Evolutionary conservation across 1,140 invertebrate species (phyloP), one percentile per base, ranked within the genome.

Genomic region (Neotoxoptera formosana): DNA sequence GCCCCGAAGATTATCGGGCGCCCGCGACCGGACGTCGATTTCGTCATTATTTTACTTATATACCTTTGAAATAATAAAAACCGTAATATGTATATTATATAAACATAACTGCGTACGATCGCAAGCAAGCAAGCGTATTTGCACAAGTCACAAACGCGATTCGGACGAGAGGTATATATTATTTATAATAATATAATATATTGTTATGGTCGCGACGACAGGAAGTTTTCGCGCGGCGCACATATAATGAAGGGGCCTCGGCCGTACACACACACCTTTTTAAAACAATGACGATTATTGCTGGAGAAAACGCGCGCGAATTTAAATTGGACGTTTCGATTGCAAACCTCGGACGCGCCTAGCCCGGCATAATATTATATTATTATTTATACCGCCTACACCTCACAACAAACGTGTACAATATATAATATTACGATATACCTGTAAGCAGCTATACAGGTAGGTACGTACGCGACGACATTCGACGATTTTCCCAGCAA

Each of bases 251-350:
- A 87, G 86, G 47, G n/a, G 48, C 51, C n/a, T 17, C 21, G n/a
- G 86, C 30, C 14, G n/a, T n/a, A 20, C 45, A n/a, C 45, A 87
- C 86, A 87, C 86, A 48, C 86, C 86, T 89, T 89, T 88, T 34
- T 48, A 45, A 53, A 36, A 89, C 48, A 89, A 89, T 89, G 87
- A 47, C 51, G 51, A 30, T 60, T 17, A 36, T 34, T 25, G 81
- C 53, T 41, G 36, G 53, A 60, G 88, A 90, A 60, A 90, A 90
- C n/a, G 30, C 36, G 11, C 11, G 88, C 36, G 34, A 89, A 90
- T 90, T 90, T 90, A 90, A 60, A 90, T 89, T n/a, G 48, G n/a
- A 53, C 48, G 45, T 87, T 48, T 47, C 11, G 48, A 89, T 89
- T 89, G 21, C 45, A 87, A 87, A 87, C 48, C 0, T 89, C 45